Base-by-base conservation (phyloP, 2,797 vertebrate species). In the Karalla daura region DNA sequence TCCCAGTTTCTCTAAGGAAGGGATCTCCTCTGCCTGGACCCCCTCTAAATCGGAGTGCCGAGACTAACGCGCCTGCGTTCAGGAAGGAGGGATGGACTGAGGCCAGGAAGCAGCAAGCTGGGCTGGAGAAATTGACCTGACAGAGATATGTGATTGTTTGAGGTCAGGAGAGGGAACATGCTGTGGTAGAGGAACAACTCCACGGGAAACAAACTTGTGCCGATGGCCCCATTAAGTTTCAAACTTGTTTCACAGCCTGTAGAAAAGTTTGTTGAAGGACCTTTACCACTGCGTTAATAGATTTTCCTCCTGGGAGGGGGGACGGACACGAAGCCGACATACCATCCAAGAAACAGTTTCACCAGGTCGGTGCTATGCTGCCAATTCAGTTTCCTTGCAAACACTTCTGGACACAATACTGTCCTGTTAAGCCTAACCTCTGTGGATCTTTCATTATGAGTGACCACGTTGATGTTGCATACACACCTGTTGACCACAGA, bases 1-100 rank as follows among this genome's bases (percentile, higher is more conserved):
- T 78, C 75, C 87, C 70, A 85, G 82, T 77, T 87, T 78, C 64
- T 56, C 36, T n/a, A 24, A 70, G 10, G 75, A 70, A 30, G 75
- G 77, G 70, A 63, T 75, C 56, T 77, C 75, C 60, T 75, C 55
- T 24, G 68, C 28, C 70, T 60, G 73, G n/a, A n/a, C n/a, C 58
- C 74, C 24, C 50, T 40, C 72, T 11, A 30, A 70, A 67, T 78
- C 75, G 78, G 82, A 76, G 49, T 78, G 76, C 66, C 1, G 56
- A 56, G 63, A 55, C 30, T 2, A 39, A 61, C 12, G 0, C 0
- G 55, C 74, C 78, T 64, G 62, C 41, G 60, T 54, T 63, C 54
- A 2, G 59, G 20, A 46, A 33, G 62, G 70, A 80, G 8, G 55
- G 58, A 70, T 63, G 70, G 49, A 41, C 66, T 14, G 32, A 10